Conservation (phyloP, 2,113 vertebrate genomes). For the Phasianus colchicus region DNA sequence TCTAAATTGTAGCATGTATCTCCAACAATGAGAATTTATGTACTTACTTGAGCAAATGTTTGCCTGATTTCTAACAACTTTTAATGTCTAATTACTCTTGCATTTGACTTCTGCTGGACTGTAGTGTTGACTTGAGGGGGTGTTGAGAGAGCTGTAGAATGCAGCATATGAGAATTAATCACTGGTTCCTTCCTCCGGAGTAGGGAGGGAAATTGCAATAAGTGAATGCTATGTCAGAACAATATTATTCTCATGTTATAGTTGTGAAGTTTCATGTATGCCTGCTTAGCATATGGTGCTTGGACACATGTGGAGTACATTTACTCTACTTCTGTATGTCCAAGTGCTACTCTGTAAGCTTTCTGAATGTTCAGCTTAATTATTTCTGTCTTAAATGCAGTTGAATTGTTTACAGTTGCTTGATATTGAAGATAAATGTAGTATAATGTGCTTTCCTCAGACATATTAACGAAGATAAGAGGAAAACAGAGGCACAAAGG, state of each 20-base stretch:
- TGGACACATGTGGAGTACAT: background rate
- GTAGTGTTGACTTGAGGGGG: background rate
- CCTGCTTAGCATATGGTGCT: background rate
- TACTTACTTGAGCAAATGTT: constrained; percentile 13
- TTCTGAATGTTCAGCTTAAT: background rate
- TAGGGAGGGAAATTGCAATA: background rate
- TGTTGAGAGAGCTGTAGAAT: background rate
- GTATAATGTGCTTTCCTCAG: constrained; percentile 69
- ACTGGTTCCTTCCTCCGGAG: background rate
- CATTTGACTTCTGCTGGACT: background rate
- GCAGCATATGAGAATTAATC: background rate
- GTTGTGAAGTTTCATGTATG: background rate
- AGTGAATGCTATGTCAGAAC: background rate
- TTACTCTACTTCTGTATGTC: background rate
- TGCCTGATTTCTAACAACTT: background rate
- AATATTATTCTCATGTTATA: background rate
- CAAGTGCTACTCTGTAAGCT: background rate
- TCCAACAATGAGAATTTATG: background rate
- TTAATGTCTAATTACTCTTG: background rate
- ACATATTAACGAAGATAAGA: constrained; percentile 98
- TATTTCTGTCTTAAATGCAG: background rate
- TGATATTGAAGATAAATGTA: background rate
- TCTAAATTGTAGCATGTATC: background rate
- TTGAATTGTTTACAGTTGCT: background rate
- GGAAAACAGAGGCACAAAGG: constrained; percentile 97